Evolutionary conservation across 1,140 invertebrate genomes (phyloP).

Genomic region (Ganaspis sp.): DNA sequence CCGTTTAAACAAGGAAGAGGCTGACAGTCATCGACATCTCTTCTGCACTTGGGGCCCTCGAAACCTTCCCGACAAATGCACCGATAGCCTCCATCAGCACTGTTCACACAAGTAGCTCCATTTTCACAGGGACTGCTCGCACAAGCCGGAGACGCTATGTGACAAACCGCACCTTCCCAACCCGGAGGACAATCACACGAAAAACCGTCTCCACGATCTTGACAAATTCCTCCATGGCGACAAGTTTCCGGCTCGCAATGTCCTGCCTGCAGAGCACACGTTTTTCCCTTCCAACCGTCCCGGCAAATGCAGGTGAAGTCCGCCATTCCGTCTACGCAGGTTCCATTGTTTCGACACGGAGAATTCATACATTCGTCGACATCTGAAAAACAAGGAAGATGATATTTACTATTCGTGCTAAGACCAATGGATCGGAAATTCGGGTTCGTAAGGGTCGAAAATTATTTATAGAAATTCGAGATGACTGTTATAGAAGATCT

Average conservation of each 20-base stretch:
- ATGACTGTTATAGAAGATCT: no score
- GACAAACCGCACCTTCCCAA: constrained; percentile 83
- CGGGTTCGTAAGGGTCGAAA: no score
- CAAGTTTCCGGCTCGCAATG: constrained; percentile 82
- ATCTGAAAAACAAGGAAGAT: constrained; percentile 77
- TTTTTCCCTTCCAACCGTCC: constrained; percentile 88
- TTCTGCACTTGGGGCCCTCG: constrained; percentile 80
- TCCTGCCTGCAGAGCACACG: constrained; percentile 81
- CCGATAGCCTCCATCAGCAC: constrained; percentile 81
- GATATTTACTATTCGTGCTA: no score
- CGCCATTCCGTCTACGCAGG: constrained; percentile 84
- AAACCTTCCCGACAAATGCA: constrained; percentile 83
- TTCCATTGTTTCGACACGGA: constrained; percentile 87
- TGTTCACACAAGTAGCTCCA: constrained; percentile 86
- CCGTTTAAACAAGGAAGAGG: constrained; percentile 84
- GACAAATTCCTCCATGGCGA: constrained; percentile 81
- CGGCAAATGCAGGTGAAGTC: constrained; percentile 86
- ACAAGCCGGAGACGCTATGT: constrained; percentile 85
- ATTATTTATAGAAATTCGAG: no score
- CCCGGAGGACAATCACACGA: constrained; percentile 80
- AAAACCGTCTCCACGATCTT: constrained; percentile 81
- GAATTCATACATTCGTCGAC: constrained; percentile 87
- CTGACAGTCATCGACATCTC: constrained; percentile 82
- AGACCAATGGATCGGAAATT: no score
- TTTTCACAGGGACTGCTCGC: constrained; percentile 83